These are phyloP conservation scores for Perizoma flavofasciatum DNA, from an alignment of 2,888 invertebrate genomes.

Conservation along the genomic window DNA sequence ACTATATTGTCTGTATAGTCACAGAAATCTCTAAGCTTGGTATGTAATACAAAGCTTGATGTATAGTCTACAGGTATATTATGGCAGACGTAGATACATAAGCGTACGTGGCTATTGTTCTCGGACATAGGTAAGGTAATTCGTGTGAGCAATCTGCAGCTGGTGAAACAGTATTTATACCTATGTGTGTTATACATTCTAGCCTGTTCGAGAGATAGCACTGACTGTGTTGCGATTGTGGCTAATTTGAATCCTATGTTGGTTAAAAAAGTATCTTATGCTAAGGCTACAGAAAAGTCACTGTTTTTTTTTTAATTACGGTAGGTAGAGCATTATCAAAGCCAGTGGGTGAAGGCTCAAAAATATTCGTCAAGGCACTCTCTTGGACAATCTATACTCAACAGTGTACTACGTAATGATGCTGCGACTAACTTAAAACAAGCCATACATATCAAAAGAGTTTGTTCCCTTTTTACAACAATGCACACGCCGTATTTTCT, in stretches of 20 bases:
- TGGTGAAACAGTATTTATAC: not conserved
- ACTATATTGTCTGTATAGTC: not conserved
- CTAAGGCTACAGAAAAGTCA: too few relatives aligned
- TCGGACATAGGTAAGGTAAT: constrained; percentile 4
- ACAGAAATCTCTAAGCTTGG: not conserved
- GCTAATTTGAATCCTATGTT: constrained; percentile 2
- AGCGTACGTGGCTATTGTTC: not conserved
- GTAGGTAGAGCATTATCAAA: too few relatives aligned
- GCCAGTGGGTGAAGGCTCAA: too few relatives aligned
- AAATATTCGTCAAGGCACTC: too few relatives aligned
- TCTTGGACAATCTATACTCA: too few relatives aligned
- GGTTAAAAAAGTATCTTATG: not conserved
- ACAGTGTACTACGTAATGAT: too few relatives aligned
- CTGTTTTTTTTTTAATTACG: too few relatives aligned
- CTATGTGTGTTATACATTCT: too few relatives aligned
- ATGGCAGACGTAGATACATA: not conserved
- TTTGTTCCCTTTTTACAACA: too few relatives aligned
- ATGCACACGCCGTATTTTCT: constrained; percentile 11
- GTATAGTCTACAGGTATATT: not conserved
- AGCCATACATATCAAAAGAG: too few relatives aligned
- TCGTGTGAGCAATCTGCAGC: constrained; percentile 17
- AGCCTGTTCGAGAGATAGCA: too few relatives aligned
- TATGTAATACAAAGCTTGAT: not conserved
- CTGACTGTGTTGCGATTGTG: constrained; percentile 5
- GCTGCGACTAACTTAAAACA: too few relatives aligned